These are phyloP conservation scores for Rhagium mordax DNA, from an alignment of 2,888 invertebrate genomes.

Conservation along the genomic window DNA sequence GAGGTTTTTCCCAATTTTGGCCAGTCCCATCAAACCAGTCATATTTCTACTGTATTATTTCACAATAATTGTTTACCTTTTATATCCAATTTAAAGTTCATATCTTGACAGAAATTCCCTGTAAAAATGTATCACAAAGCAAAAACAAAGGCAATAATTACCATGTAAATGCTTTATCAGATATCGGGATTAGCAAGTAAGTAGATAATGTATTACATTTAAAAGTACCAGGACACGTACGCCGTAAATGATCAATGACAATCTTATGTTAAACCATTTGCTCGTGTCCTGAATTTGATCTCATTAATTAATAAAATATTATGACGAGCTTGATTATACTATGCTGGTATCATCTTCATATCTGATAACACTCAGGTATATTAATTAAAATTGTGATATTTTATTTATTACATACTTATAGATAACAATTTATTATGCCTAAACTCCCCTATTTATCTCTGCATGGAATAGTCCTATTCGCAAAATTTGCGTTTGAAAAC, in stretches of 20 bases:
- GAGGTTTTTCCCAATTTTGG: no score
- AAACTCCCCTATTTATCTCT: neutral
- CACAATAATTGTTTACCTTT: neutral
- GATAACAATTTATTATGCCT: neutral
- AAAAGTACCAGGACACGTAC: neutral
- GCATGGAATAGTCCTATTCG: neutral
- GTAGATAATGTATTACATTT: constrained; percentile 5
- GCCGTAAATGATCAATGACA: neutral
- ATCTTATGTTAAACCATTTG: neutral
- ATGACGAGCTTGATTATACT: neutral
- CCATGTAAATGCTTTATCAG: constrained; percentile 17
- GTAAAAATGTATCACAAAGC: constrained; percentile 5
- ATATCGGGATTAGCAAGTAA: constrained; percentile 28
- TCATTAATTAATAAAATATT: neutral
- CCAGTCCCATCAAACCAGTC: no score
- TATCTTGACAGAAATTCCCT: neutral
- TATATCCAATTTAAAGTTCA: no score
- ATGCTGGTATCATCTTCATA: neutral
- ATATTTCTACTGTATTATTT: no score
- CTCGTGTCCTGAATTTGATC: neutral
- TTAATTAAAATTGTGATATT: neutral
- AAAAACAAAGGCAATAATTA: constrained; percentile 15
- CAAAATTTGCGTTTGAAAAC: neutral
- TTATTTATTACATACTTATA: neutral
- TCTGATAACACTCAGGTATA: neutral